These are phyloP conservation scores for Nowickia ferox DNA, from an alignment of 2,888 invertebrate species.

Conservation along the genomic window DNA sequence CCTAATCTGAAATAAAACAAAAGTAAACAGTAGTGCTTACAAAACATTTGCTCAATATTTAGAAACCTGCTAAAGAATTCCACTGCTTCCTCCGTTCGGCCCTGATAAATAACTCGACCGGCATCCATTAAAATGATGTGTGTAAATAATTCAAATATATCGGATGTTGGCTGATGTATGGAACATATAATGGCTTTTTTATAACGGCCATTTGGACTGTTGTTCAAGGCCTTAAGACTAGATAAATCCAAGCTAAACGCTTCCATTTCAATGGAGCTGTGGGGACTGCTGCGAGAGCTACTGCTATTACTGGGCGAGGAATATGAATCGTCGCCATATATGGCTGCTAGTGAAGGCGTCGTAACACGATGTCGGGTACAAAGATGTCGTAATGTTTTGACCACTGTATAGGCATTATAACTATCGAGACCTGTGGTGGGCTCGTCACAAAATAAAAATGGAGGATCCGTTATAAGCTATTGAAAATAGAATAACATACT, in stretches of 20 bases:
- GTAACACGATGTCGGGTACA: conserved; percentile 82
- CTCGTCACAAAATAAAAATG: conserved; percentile 95
- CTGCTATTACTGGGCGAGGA: conserved; percentile 75
- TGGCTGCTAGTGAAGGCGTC: conserved; percentile 76
- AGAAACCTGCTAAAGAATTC: conserved; percentile 88
- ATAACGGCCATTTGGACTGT: conserved; percentile 75
- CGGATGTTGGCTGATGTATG: conserved; percentile 95
- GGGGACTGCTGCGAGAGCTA: conserved; percentile 65
- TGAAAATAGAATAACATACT: neutral
- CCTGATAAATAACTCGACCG: conserved; percentile 91
- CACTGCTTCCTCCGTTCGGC: conserved; percentile 88
- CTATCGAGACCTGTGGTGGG: conserved; percentile 97
- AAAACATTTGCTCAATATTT: neutral
- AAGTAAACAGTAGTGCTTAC: neutral
- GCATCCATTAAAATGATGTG: conserved; percentile 90
- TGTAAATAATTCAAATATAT: conserved; percentile 92
- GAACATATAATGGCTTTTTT: conserved; percentile 91
- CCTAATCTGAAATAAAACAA: conserved; percentile 84
- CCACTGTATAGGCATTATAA: conserved; percentile 92
- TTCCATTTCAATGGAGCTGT: conserved; percentile 80
- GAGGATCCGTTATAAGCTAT: conserved; percentile 93
- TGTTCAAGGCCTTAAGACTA: conserved; percentile 76
- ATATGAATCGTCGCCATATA: conserved; percentile 79
- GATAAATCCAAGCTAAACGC: conserved; percentile 75
- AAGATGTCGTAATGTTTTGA: conserved; percentile 87